These are phyloP conservation scores for Thera britannica DNA, from an alignment of 2,888 invertebrate genomes.

Conservation along the genomic window DNA sequence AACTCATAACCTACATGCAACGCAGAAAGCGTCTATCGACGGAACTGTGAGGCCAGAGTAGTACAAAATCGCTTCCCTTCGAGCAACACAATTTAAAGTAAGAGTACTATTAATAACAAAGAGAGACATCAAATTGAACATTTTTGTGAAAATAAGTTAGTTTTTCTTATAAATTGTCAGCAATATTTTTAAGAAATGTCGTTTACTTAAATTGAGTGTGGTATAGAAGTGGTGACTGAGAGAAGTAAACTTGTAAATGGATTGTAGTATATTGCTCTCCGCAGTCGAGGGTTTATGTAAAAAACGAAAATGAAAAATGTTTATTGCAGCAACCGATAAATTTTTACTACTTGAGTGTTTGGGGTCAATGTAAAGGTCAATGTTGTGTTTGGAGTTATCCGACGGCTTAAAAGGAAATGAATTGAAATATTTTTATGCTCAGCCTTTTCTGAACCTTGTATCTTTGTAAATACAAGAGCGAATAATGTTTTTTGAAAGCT, in stretches of 20 bases:
- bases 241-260: slow-evolving; percentile 10
- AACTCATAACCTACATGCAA: background rate
- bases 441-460: too few relatives aligned
- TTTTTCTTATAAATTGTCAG: slow-evolving; percentile 1
- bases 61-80: background rate
- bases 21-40: too few relatives aligned
- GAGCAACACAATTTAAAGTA: background rate
- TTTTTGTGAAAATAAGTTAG: slow-evolving; percentile 1
- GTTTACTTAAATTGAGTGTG: slow-evolving; percentile 16
- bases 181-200: slow-evolving; percentile 7
- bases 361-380: too few relatives aligned
- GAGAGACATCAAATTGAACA: background rate
- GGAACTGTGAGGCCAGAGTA: background rate
- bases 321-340: too few relatives aligned
- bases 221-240: background rate
- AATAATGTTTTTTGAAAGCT: too few relatives aligned
- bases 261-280: slow-evolving; percentile 16
- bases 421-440: too few relatives aligned
- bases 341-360: too few relatives aligned
- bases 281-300: background rate
- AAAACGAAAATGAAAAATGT: background rate
- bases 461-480: too few relatives aligned
- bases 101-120: background rate
- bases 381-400: too few relatives aligned
- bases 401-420: too few relatives aligned